A percentile compares a stretch with the other conserved stretches of the same genome.
Evolutionary conservation across 2,113 vertebrate species (phyloP).

Genomic region (Promerops cafer): DNA sequence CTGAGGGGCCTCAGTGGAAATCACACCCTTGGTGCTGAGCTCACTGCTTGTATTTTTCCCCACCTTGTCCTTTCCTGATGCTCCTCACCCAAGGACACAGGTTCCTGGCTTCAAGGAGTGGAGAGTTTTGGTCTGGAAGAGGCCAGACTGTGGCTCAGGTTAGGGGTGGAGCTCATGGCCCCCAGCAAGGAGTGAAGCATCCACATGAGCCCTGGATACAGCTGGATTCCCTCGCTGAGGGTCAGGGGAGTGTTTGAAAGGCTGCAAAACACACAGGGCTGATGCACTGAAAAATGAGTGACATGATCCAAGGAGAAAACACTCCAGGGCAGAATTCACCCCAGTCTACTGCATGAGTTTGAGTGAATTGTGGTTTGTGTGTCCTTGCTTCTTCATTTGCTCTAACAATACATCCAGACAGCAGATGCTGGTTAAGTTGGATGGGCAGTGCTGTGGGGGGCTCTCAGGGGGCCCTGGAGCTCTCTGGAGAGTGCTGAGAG

Average conservation of each 20-base stretch:
- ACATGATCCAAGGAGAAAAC: neutral
- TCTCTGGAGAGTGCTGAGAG: neutral
- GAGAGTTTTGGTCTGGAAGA: neutral
- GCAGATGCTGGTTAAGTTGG: neutral
- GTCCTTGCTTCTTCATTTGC: neutral
- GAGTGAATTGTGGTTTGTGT: neutral
- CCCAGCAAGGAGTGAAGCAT: neutral
- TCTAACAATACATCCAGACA: neutral
- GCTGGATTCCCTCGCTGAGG: neutral
- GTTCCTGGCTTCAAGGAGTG: neutral
- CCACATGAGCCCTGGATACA: neutral
- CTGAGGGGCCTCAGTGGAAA: constrained; percentile 22
- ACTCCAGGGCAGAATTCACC: neutral
- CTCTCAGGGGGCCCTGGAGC: neutral
- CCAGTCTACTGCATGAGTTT: neutral
- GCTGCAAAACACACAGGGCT: neutral
- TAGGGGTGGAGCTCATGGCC: neutral
- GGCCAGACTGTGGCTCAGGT: neutral
- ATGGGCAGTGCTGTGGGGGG: neutral
- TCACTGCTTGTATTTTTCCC: constrained; percentile 21
- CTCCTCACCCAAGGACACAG: neutral
- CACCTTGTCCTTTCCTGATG: neutral
- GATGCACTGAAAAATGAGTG: neutral
- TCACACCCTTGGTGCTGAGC: neutral
- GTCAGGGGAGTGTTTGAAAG: neutral